Evolutionary conservation across 2,888 invertebrate species (phyloP).

Genomic region (Rhogogaster chlorosoma): DNA sequence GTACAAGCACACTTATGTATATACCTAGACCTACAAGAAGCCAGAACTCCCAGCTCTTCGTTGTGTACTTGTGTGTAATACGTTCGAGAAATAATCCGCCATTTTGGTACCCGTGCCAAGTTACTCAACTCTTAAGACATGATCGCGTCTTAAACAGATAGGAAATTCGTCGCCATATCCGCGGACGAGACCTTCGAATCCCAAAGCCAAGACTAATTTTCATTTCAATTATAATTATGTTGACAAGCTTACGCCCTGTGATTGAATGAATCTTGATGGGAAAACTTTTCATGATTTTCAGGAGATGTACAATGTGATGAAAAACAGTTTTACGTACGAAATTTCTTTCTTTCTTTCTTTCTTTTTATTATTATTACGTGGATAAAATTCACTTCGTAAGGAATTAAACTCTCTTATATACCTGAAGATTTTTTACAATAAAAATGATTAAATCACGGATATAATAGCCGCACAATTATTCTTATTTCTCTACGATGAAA

Average conservation of each 20-base stretch:
- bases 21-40: not conserved
- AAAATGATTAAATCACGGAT: not conserved
- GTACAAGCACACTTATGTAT: not conserved
- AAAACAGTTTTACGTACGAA: not conserved
- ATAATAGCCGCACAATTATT: not conserved
- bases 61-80: not conserved
- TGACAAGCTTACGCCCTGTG: too few relatives aligned
- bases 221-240: not conserved
- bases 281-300: not conserved
- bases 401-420: too few relatives aligned
- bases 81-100: not conserved
- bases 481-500: not conserved
- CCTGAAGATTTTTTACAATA: not conserved
- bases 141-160: not conserved
- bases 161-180: not conserved
- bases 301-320: not conserved
- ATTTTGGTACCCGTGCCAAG: not conserved
- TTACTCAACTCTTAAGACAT: not conserved
- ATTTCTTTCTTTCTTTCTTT: too few relatives aligned
- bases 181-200: not conserved
- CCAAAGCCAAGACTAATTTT: not conserved
- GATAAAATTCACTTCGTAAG: too few relatives aligned
- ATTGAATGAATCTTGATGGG: not conserved
- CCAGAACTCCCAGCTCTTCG: not conserved
- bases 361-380: too few relatives aligned